These are phyloP conservation scores for Myoxocephalus aenaeus DNA, from an alignment of 2,797 vertebrate genomes.

Conservation along the genomic window DNA sequence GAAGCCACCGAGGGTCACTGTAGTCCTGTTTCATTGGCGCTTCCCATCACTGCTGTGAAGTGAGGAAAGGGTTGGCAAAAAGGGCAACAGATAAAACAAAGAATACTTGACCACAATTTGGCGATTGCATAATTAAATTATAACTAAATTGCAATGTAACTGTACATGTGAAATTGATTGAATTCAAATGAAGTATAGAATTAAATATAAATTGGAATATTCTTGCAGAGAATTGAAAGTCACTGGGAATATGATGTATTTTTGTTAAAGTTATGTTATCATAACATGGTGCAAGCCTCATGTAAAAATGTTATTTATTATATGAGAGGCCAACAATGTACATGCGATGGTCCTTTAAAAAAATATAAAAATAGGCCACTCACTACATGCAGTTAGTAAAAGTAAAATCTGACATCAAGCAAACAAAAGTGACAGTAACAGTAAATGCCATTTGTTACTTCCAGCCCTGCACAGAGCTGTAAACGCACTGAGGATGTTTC, in stretches of 20 bases:
- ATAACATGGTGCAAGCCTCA: background rate
- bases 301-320: background rate
- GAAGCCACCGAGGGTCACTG: constrained; percentile 23
- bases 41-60: background rate
- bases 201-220: background rate
- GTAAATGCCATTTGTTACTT: background rate
- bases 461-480: background rate
- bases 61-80: no score
- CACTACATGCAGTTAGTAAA: background rate
- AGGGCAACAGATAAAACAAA: background rate
- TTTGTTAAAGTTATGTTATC: background rate
- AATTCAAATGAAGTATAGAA: background rate
- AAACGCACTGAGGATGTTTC: background rate
- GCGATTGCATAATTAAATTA: background rate
- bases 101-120: background rate
- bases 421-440: background rate
- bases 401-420: background rate
- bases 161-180: background rate
- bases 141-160: background rate
- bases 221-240: background rate
- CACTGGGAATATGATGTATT: background rate
- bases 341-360: background rate
- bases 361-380: background rate
- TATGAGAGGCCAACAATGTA: background rate
- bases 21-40: background rate